These are phyloP conservation scores for Takifugu ocellatus DNA, from an alignment of 2,797 vertebrate species.

Conservation along the genomic window DNA sequence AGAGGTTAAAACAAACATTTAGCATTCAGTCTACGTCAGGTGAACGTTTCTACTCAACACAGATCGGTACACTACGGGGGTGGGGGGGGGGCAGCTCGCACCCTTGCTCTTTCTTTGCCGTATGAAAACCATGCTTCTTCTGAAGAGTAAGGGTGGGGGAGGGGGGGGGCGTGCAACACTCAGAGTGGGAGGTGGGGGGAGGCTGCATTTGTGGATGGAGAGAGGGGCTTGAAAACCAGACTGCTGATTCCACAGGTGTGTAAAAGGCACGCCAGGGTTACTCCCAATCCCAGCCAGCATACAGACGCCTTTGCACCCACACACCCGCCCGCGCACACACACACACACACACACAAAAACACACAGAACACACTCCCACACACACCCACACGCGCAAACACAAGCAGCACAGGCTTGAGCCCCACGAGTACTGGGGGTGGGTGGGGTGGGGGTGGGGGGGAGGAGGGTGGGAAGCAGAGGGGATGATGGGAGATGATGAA, in stretches of 20 bases:
- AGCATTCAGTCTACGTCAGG: conserved; percentile 64
- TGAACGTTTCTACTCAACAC: conserved; percentile 55
- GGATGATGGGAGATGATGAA: conserved; percentile 57
- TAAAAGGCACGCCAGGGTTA: conserved; percentile 84
- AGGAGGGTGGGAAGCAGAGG: conserved; percentile 32
- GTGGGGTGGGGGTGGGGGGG: conserved; percentile 34
- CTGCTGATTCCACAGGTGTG: conserved; percentile 76
- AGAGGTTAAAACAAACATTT: conserved; percentile 65
- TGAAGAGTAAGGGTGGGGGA: conserved; percentile 50
- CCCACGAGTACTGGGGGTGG: conserved; percentile 53
- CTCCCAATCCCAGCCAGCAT: conserved; percentile 78
- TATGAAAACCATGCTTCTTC: conserved; percentile 77
- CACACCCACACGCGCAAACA: conserved; percentile 41
- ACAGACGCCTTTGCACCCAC: conserved; percentile 70
- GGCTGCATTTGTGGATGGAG: conserved; percentile 58
- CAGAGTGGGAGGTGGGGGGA: conserved; percentile 51
- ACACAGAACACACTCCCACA: conserved; percentile 5
- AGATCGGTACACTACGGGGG: conserved; percentile 52
- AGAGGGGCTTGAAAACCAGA: conserved; percentile 61
- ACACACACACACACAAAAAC: conserved; percentile 24
- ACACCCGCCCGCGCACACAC: conserved; percentile 57
- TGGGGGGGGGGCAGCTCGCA: conserved; percentile 44
- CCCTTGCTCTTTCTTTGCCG: conserved; percentile 73
- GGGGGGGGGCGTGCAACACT: conserved; percentile 63
- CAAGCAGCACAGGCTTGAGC: conserved; percentile 73